Evolutionary conservation across 2,113 vertebrate species (phyloP).

Genomic region (Caranx melampygus): DNA sequence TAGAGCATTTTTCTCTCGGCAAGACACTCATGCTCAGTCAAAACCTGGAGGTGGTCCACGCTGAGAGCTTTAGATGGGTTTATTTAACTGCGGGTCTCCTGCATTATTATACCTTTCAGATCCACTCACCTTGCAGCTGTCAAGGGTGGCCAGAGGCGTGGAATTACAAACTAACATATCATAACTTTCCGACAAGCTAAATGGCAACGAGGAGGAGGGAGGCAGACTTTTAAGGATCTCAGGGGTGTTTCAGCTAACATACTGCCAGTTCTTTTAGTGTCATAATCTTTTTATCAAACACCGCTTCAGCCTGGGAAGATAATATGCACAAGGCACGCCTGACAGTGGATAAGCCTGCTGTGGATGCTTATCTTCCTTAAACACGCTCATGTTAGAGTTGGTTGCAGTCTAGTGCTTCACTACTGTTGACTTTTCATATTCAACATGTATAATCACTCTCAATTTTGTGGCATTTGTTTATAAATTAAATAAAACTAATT

Average conservation of each 20-base stretch:
- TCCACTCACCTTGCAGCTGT: conserved; percentile 52
- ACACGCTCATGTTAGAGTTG: conserved; percentile 35
- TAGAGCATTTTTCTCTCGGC: conserved; percentile 26
- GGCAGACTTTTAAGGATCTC: conserved; percentile 15
- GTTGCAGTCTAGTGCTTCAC: conserved; percentile 5
- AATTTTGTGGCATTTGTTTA: not conserved
- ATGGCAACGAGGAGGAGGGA: conserved; percentile 18
- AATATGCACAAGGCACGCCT: conserved; percentile 11
- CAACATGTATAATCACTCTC: not conserved
- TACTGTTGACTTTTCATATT: conserved; percentile 12
- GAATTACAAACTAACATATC: conserved; percentile 48
- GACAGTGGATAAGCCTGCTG: conserved; percentile 19
- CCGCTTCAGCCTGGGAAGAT: conserved; percentile 31
- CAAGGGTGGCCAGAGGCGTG: conserved; percentile 44
- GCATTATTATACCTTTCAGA: conserved; percentile 56
- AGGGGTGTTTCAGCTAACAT: conserved; percentile 25
- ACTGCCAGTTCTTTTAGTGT: conserved; percentile 10
- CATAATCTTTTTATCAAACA: conserved; percentile 31
- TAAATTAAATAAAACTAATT: conserved; percentile 15
- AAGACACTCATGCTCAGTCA: conserved; percentile 45
- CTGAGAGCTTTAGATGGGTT: conserved; percentile 23
- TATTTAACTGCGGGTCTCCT: conserved; percentile 27
- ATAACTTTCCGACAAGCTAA: conserved; percentile 51
- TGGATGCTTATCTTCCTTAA: conserved; percentile 47
- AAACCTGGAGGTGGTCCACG: conserved; percentile 53